Base-by-base conservation (phyloP, 2,797 vertebrate genomes). In the Crocidura indochinensis region DNA sequence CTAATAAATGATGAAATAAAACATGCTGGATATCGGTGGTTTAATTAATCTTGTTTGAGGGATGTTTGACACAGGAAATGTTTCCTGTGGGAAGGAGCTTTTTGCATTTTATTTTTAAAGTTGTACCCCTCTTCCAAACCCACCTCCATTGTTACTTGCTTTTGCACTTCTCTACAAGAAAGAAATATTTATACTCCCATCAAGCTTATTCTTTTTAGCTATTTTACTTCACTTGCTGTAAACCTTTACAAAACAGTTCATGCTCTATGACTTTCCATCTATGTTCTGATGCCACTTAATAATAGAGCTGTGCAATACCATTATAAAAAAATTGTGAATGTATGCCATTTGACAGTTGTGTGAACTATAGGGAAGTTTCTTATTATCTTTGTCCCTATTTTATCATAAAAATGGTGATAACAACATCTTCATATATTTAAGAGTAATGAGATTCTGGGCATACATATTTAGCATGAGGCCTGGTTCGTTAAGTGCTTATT, bases 11-110 rank as follows among this genome's bases (percentile, higher is more conserved):
- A 69, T 77, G 53, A 64, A 27, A 69, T 31, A 67, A 74, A 20
- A 6, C 26, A 49, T 71, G 4, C 51, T 67, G 47, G 27, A 9
- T 65, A 46, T 49, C 73, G 11, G 27, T 76, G 64, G 47, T 44
- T 81, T 93, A 68, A 78, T 93, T 72, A 65, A 64, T 81, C 20
- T 20, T 81, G 1, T 84, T 82, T 91, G 2, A 6, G 17, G 75
- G 60, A 20, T 82, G 24, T 64, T 77, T 27, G 9, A 31, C 29
- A 87, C 82, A 78, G 87, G 6, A 88, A 75, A 26, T 44, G 10
- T 84, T 88, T 49, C n/a, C 68, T 20, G 64, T 38, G 64, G 2
- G 27, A 91, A 89, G 38, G 65, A 31, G 31, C 29, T 71, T n/a
- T 38, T 84, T 69, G 56, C 27, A 24, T 27, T 60, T 79, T 74